Evolutionary conservation across 2,113 vertebrate genomes (phyloP), one percentile per base, ranked within the genome.

Genomic region (Progne subis): DNA sequence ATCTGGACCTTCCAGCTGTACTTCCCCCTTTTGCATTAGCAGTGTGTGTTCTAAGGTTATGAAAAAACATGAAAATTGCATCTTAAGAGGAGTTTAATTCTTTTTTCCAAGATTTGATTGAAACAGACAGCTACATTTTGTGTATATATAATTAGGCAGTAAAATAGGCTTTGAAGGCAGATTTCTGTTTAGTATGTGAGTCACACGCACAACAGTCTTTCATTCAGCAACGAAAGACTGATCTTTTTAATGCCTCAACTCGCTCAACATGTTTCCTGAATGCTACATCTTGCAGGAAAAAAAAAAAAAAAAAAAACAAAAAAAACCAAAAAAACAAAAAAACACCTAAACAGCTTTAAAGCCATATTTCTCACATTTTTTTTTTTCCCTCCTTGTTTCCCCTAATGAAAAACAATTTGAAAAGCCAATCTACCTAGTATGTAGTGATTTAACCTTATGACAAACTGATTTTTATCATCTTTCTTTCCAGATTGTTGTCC

Each of bases 141-240:
- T 98, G 98, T 98, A 98, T 98, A 98, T 98, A 98, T 98, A 98
- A 98, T 98, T 98, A 98, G 98, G 97, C 96, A 98, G 98, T 97
- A 98, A 98, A 98, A 98, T 97, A 97, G 97, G 96, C 98, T 98
- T 98, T 98, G 98, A 98, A 98, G 97, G 97, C 97, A 98, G 96
- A 97, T 98, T 98, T 97, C 97, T 97, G 95, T 97, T 98, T 98
- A 98, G 98, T 98, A 98, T 98, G 98, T 98, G 97, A 98, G 98
- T 98, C 98, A 98, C 98, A 98, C 15, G n/a, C 94, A 96, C 97
- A 97, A 95, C 96, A 97, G 97, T 96, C 97, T 98, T 98, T 98
- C 98, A 98, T 98, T 98, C 98, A 98, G 90, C 96, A 98, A 98
- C 94, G 95, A 97, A 96, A 98, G 98, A 98, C 97, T 98, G 98